These are phyloP conservation scores for Artemia franciscana DNA, from an alignment of 1,140 invertebrate genomes.

Conservation along the genomic window DNA sequence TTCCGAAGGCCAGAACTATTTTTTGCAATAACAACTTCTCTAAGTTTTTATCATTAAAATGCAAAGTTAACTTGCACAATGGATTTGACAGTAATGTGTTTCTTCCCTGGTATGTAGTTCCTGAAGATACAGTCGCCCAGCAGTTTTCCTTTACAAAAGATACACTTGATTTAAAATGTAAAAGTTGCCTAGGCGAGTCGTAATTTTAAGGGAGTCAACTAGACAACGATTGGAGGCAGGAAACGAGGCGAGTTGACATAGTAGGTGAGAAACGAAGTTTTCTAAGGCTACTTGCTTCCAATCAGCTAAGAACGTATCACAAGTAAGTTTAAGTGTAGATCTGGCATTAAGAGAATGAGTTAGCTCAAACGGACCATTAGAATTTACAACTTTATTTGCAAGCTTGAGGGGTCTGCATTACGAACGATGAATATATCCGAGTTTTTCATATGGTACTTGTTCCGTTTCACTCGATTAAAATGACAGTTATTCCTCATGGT, in stretches of 20 bases:
- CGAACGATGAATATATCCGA: neutral
- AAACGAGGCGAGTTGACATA: neutral
- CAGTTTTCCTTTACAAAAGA: no score
- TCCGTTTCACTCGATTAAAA: neutral
- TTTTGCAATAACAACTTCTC: no score
- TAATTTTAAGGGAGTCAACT: neutral
- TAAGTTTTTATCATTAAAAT: neutral
- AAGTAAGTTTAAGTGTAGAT: neutral
- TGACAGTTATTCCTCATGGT: neutral
- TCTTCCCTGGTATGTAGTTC: neutral
- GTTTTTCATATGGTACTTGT: neutral
- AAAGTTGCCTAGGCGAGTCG: neutral
- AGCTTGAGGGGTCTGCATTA: neutral
- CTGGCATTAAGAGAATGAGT: neutral
- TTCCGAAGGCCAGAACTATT: no score
- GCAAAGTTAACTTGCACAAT: constrained; percentile 1
- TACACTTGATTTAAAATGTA: neutral
- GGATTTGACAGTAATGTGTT: neutral
- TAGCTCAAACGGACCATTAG: neutral
- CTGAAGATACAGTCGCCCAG: neutral
- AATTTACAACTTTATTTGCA: neutral
- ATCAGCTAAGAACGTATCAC: neutral
- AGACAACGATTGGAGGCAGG: neutral
- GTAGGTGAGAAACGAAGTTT: neutral
- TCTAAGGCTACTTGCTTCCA: neutral